Evolutionary conservation across 2,888 invertebrate species (phyloP).

Genomic region (Synergus gifuensis): DNA sequence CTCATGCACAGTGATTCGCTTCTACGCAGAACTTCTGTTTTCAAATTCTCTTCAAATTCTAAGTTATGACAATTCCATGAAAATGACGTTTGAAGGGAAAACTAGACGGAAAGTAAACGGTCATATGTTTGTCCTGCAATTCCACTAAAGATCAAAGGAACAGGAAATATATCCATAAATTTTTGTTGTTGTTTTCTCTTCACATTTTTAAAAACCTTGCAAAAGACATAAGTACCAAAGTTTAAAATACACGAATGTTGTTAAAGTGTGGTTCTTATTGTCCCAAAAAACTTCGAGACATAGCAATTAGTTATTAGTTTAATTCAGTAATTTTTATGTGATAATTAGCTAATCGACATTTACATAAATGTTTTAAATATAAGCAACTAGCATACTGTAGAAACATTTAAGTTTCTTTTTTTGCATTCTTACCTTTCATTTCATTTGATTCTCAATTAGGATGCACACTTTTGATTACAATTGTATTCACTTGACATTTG

Average conservation of each 20-base stretch:
- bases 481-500: neutral
- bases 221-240: neutral
- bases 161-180: neutral
- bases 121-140: constrained; percentile 10
- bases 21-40: constrained; percentile 6
- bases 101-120: constrained; percentile 23
- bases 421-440: neutral
- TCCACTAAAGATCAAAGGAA: constrained; percentile 34
- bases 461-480: neutral
- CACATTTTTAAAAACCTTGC: neutral
- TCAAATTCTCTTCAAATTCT: constrained; percentile 13
- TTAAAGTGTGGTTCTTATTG: neutral
- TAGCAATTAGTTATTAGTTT: neutral
- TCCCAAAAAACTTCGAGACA: neutral
- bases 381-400: neutral
- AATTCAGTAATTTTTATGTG: too few relatives aligned
- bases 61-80: constrained; percentile 25
- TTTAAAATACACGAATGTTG: neutral
- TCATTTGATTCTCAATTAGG: too few relatives aligned
- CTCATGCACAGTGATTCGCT: neutral
- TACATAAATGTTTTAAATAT: too few relatives aligned
- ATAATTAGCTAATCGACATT: too few relatives aligned
- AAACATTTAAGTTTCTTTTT: neutral
- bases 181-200: constrained; percentile 20
- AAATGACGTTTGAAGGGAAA: neutral